Evolutionary conservation across 2,797 vertebrate species (phyloP).

Genomic region (Lateolabrax maculatus): DNA sequence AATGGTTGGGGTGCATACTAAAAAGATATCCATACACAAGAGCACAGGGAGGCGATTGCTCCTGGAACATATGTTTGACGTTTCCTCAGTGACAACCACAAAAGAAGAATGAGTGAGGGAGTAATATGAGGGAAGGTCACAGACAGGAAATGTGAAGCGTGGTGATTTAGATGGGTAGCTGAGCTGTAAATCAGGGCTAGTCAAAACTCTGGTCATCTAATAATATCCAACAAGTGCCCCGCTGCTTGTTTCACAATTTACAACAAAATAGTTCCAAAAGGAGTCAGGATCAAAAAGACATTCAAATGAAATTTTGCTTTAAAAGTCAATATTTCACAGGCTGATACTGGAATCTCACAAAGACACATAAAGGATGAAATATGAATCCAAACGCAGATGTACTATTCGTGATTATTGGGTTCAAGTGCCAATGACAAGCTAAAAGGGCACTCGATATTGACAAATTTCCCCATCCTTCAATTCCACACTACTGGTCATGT

Average conservation of each 20-base stretch:
- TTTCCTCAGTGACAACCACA: constrained; percentile 73
- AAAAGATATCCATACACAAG: constrained; percentile 75
- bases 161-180: constrained; percentile 66
- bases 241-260: constrained; percentile 39
- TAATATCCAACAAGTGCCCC: constrained; percentile 50
- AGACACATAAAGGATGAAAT: constrained; percentile 42
- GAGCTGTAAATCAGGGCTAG: constrained; percentile 67
- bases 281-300: constrained; percentile 15
- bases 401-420: constrained; percentile 42
- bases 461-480: constrained; percentile 37
- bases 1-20: constrained; percentile 64
- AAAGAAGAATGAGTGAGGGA: constrained; percentile 72
- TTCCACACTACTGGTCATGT: constrained; percentile 35
- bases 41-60: constrained; percentile 60
- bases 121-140: constrained; percentile 71
- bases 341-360: constrained; percentile 5
- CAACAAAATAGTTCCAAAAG: constrained; percentile 10
- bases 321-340: constrained; percentile 25
- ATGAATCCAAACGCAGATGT: constrained; percentile 36
- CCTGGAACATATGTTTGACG: constrained; percentile 70
- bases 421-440: constrained; percentile 35
- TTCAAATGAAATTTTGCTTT: constrained; percentile 18
- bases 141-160: constrained; percentile 73
- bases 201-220: constrained; percentile 59
- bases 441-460: constrained; percentile 42